Base-by-base conservation (phyloP, 1,140 invertebrate genomes). In the Zaprionus nigranus region DNA sequence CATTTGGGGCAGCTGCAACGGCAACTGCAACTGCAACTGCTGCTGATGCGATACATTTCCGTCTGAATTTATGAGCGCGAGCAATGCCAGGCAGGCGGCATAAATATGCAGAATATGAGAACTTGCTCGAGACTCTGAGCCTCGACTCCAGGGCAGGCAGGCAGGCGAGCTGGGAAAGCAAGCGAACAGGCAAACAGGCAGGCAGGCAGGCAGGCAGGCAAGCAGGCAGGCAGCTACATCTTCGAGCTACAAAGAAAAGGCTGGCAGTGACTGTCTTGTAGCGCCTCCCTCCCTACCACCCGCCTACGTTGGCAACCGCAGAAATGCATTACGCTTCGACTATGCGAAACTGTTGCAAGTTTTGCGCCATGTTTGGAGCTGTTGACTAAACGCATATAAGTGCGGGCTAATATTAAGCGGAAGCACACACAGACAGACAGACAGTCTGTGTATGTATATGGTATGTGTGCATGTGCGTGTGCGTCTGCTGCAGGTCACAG, bases 371-470 rank as follows among this genome's bases (percentile, higher is more conserved):
- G 82, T 70, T 82, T 65, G 68, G 54, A 63, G 59, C 75, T 85
- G 76, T 73, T 79, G 75, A 86, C 83, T 84, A 88, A 87, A 88
- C 79, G 82, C 81, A 80, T 62, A 72, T 80, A 87, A 69, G 78
- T 75, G 76, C 66, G 66, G 58, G 84, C 84, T 88, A 88, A 88
- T 88, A 88, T 84, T 85, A 90, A 88, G 84, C 84, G 84, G 84
- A 87, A 88, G 69, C 83, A 49, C 56, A 70, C 54, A 83, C 53
- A 65, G 62, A 69, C 57, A 66, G 28, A 38, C 22, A 28, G 54
- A 22, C 24, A 56, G 34, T 54, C 26, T 38, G 12, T 60, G 12
- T 57, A 38, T n/a, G n/a, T n/a, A n/a, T n/a, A n/a, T n/a, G n/a
- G n/a, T n/a, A n/a, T 59, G 26, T 38, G 20, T 60, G 12, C 38